These are phyloP conservation scores for Ophioninae sp. DNA, from an alignment of 2,888 invertebrate species.

Conservation along the genomic window DNA sequence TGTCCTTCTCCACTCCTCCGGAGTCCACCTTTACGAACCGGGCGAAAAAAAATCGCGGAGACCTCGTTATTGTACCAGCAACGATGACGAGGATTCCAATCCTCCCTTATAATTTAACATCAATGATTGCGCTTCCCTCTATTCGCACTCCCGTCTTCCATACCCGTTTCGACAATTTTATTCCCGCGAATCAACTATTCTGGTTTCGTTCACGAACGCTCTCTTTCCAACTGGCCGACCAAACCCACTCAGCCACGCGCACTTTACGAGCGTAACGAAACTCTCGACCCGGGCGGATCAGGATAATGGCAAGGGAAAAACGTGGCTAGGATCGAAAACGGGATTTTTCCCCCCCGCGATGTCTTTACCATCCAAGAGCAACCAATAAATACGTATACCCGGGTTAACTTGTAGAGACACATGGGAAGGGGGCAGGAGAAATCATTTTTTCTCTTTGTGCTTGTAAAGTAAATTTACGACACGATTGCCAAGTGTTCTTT, in stretches of 20 bases:
- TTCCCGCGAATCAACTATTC: neutral
- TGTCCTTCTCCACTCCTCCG: slow-evolving; percentile 16
- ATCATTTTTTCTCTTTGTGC: too few species aligned
- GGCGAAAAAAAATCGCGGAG: slow-evolving; percentile 50
- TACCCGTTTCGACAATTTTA: neutral
- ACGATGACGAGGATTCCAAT: slow-evolving; percentile 7
- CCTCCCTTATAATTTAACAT: neutral
- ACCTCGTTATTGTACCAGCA: slow-evolving; percentile 1
- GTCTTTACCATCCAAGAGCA: slow-evolving; percentile 11
- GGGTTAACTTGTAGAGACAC: too few species aligned
- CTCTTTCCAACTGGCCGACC: slow-evolving; percentile 4
- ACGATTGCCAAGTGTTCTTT: too few species aligned
- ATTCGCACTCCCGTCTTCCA: neutral
- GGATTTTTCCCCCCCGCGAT: neutral
- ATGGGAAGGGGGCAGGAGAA: too few species aligned
- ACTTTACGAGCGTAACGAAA: slow-evolving; percentile 46
- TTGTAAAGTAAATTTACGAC: too few species aligned
- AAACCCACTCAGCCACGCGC: slow-evolving; percentile 3
- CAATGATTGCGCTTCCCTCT: neutral
- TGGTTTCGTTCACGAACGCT: slow-evolving; percentile 3
- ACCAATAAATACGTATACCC: slow-evolving; percentile 47
- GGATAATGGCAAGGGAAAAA: neutral
- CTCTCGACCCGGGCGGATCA: slow-evolving; percentile 6
- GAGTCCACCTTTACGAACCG: slow-evolving; percentile 42
- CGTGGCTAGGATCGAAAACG: neutral